Evolutionary conservation across 2,113 vertebrate genomes (phyloP), one percentile per base, ranked within the genome.

Genomic region (Cyanistes caeruleus): DNA sequence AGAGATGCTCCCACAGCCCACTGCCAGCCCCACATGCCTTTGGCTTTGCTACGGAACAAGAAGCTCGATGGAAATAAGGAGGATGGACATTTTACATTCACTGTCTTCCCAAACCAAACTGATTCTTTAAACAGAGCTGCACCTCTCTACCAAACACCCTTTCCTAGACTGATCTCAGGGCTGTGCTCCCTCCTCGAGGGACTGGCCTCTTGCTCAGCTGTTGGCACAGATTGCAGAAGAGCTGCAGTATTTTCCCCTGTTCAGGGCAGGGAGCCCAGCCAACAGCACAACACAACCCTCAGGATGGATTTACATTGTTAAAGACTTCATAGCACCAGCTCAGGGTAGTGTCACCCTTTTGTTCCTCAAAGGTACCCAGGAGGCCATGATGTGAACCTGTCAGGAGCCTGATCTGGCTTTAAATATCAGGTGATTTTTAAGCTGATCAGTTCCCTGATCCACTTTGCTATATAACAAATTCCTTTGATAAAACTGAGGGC

Each of bases 371-470:
- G 63, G 28, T 68, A 20, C 58, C 39, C 86, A 81, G 22, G 74
- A 73, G 17, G 30, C 39, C 77, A 56, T 13, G 18, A 44, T 7
- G 22, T 51, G 39, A 91, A 87, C 22, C 33, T 31, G 22, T 33
- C 44, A 55, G 52, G 43, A 73, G 17, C 24, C 20, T 87, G 81
- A 77, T 24, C 76, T 73, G 80, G 67, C 53, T 95, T 93, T 89
- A 76, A 91, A 93, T 78, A 91, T 84, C 77, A 73, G 88, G 68
- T 77, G 58, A 73, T 89, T 95, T 91, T 91, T 89, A 95, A 96
- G 85, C 88, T 89, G 88, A 93, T 95, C 85, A 90, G 49, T 77
- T 74, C 35, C 46, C 69, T 90, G 89, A 90, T 73, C 73, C 78
- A 72, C 87, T 94, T 85, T 72, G 39, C 67, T 75, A 8, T 20